These are phyloP conservation scores for Xenops minutus DNA, from an alignment of 2,797 vertebrate species.

Conservation along the genomic window DNA sequence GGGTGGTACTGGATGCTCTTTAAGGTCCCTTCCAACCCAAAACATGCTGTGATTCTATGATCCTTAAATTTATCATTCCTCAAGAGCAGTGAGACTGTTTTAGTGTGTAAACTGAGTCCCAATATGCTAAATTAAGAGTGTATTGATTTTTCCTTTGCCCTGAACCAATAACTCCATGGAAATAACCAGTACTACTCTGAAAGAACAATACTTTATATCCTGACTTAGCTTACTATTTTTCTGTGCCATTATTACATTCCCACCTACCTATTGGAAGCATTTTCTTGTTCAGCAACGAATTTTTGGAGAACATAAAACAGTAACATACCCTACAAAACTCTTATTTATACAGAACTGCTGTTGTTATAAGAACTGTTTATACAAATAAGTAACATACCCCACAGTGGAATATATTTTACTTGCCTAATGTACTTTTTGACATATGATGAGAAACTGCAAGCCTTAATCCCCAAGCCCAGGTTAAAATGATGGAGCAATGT, in stretches of 20 bases:
- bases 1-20: rapidly evolving
- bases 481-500: constrained; percentile 14
- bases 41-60: background rate
- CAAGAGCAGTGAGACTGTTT: background rate
- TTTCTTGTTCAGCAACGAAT: constrained; percentile 3
- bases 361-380: constrained; percentile 6
- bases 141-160: background rate
- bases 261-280: background rate
- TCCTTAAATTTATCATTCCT: background rate
- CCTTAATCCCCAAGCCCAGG: constrained; percentile 14
- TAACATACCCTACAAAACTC: background rate
- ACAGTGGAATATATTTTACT: constrained; percentile 25
- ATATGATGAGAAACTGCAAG: constrained; percentile 27
- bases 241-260: background rate
- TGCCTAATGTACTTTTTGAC: constrained; percentile 45
- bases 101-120: background rate
- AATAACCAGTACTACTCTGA: background rate
- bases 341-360: background rate
- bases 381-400: constrained; percentile 34
- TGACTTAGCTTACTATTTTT: background rate
- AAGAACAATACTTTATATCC: background rate
- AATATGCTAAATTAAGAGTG: background rate
- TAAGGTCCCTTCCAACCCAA: rapidly evolving
- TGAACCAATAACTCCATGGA: background rate
- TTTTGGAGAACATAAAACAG: background rate